Evolutionary conservation across 2,113 vertebrate species (phyloP).

Genomic region (Amphiprion ocellaris): DNA sequence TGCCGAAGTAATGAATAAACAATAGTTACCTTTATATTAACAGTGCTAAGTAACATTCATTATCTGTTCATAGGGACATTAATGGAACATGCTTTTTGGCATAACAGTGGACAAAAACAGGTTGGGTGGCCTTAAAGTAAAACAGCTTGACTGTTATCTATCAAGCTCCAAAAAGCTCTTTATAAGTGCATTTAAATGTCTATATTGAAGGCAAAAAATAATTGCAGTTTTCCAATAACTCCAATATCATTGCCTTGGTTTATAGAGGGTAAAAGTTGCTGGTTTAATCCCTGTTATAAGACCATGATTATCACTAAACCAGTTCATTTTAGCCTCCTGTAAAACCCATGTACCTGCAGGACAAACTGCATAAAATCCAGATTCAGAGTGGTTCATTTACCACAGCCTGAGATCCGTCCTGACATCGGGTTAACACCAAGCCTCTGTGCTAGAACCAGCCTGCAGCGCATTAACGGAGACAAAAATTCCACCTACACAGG

Average conservation of each 20-base stretch:
- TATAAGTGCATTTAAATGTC: no score
- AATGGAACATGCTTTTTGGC: no score
- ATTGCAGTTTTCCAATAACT: no score
- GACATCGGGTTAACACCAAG: conserved; percentile 9
- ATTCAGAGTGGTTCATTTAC: not conserved
- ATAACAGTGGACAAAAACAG: no score
- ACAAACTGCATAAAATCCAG: not conserved
- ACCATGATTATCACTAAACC: not conserved
- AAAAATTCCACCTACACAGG: conserved; percentile 42
- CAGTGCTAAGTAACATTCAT: no score
- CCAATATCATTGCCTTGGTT: not conserved
- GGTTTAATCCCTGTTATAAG: conserved; percentile 1
- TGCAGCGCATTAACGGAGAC: conserved; percentile 10
- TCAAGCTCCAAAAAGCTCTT: no score
- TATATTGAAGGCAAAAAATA: no score
- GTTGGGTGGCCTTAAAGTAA: no score
- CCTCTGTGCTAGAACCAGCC: conserved; percentile 2
- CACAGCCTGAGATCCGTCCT: not conserved
- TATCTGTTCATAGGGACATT: no score
- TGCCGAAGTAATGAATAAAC: not conserved
- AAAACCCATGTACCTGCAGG: no score
- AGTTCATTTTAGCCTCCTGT: not conserved
- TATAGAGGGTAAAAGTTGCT: not conserved
- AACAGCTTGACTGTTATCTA: no score
- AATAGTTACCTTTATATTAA: no score